Conservation (phyloP, 30 jellyfish, hydroid and myxozoan genomes). For the Nemopilema nomurai region DNA sequence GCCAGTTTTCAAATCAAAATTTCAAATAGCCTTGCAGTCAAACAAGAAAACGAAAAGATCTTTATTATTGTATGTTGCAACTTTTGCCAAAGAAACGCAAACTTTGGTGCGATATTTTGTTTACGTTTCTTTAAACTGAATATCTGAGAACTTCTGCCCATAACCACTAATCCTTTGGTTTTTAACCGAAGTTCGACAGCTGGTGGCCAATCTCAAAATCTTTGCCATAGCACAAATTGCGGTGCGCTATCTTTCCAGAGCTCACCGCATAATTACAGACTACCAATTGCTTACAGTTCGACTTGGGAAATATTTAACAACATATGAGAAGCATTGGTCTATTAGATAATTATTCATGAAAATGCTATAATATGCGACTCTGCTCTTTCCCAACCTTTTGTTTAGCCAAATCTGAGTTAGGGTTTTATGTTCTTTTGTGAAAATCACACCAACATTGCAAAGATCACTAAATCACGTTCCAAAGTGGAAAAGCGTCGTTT, state of each 20-base stretch:
- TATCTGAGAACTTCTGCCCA: not conserved
- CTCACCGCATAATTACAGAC: constrained; percentile 8
- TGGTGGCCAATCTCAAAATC: constrained; percentile 12
- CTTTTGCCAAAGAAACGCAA: not conserved
- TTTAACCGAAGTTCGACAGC: constrained; percentile 22
- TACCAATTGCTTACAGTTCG: not conserved
- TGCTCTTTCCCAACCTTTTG: too few species aligned
- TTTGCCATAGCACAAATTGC: constrained; percentile 21
- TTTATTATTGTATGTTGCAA: not conserved
- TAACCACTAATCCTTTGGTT: constrained; percentile 27
- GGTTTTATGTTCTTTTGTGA: too few species aligned
- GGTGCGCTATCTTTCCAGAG: constrained; percentile 4
- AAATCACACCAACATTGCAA: too few species aligned
- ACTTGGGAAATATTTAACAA: not conserved
- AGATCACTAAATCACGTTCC: too few species aligned
- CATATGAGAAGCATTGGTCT: not conserved
- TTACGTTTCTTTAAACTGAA: not conserved
- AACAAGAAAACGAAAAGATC: not conserved
- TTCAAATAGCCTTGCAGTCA: too few species aligned
- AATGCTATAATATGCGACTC: too few species aligned
- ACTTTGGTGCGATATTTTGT: not conserved
- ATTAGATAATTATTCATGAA: not conserved
- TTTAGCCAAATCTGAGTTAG: too few species aligned
- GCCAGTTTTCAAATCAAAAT: too few species aligned
- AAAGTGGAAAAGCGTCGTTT: too few species aligned